Evolutionary conservation across 2,888 invertebrate genomes (phyloP).

Genomic region (Beris chalybata): DNA sequence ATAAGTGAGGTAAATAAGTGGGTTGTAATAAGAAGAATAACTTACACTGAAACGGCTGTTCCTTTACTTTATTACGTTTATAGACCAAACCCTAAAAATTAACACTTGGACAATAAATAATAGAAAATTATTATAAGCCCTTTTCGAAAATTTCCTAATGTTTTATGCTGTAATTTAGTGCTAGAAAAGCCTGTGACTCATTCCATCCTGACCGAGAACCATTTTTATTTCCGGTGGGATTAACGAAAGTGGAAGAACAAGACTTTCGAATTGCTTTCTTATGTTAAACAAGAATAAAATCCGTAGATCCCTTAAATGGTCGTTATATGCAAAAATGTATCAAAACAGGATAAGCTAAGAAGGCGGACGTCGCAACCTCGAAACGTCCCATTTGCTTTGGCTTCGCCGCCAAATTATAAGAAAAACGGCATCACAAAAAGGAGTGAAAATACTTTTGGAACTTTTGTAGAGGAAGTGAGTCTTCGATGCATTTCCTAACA

Average conservation of each 20-base stretch:
- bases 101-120: too few relatives aligned
- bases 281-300: constrained; percentile 24
- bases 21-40: too few relatives aligned
- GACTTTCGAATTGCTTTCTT: constrained; percentile 14
- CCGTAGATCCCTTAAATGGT: constrained; percentile 32
- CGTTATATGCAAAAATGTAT: constrained; percentile 34
- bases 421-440: constrained; percentile 12
- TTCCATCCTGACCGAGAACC: constrained; percentile 2
- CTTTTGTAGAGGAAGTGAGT: constrained; percentile 9
- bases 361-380: constrained; percentile 3
- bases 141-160: too few relatives aligned
- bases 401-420: constrained; percentile 8
- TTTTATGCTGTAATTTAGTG: too few relatives aligned
- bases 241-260: constrained; percentile 21
- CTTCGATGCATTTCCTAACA: constrained; percentile 20
- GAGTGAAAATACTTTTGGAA: constrained; percentile 12
- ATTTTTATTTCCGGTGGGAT: constrained; percentile 27
- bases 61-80: too few relatives aligned
- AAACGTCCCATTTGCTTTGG: constrained; percentile 1
- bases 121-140: too few relatives aligned
- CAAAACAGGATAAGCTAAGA: constrained; percentile 14
- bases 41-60: too few relatives aligned
- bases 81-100: too few relatives aligned
- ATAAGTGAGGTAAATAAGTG: too few relatives aligned
- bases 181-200: not conserved